A percentile compares a stretch with the other conserved stretches of the same genome.
Conservation (phyloP, 2,797 vertebrate species). For the Acomys russatus region DNA sequence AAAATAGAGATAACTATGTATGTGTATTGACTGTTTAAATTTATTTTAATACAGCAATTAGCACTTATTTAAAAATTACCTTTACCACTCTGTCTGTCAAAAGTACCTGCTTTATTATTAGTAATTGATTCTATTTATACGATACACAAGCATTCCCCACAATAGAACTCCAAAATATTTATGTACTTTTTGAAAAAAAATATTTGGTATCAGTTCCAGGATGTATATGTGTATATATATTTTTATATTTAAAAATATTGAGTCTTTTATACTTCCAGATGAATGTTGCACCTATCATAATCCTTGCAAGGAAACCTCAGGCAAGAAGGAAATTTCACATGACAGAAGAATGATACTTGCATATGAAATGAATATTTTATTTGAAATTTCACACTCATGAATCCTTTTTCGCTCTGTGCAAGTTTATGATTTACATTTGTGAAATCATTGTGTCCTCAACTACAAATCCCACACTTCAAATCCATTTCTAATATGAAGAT, state of each 20-base stretch:
- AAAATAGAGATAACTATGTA: not conserved
- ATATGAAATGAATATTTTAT: conserved; percentile 63
- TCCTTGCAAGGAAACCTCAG: conserved; percentile 32
- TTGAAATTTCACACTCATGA: conserved; percentile 4
- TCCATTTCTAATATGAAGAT: conserved; percentile 55
- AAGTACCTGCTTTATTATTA: conserved; percentile 13
- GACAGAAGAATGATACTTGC: conserved; percentile 37
- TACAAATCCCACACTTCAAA: conserved; percentile 31
- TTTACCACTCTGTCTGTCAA: not conserved
- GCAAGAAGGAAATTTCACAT: not conserved
- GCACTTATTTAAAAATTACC: not conserved
- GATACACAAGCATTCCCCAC: not conserved
- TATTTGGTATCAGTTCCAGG: not conserved
- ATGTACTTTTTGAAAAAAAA: not conserved
- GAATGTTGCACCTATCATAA: not conserved
- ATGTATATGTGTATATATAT: conserved; percentile 58
- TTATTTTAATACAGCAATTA: not conserved
- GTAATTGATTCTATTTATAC: not conserved
- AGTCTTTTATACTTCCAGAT: not conserved
- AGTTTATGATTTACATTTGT: conserved; percentile 71
- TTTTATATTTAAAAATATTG: not conserved
- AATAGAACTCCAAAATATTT: not conserved
- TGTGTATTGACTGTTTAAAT: not conserved
- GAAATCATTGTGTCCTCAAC: conserved; percentile 25
- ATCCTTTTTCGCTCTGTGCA: conserved; percentile 23